phyloP scores from a whole-genome alignment of 2,888 invertebrate species.

The Danaus chrysippus region DNA sequence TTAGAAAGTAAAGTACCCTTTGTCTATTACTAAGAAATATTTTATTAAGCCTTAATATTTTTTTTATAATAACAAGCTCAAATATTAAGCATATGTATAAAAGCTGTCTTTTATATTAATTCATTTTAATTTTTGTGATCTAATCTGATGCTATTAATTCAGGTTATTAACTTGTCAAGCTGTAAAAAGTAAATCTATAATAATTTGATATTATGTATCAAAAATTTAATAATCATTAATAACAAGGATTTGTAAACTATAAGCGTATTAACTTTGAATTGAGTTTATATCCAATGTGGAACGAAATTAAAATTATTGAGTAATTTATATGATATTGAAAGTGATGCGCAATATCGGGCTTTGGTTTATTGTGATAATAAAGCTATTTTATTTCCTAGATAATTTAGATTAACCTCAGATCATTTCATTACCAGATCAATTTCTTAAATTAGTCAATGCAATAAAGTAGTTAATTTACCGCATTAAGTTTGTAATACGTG shows the following conservation, averaged over 20 bases:
- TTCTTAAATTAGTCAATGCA: no score
- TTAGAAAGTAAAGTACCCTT: slow-evolving; percentile 30
- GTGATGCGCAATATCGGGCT: not conserved
- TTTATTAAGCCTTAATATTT: not conserved
- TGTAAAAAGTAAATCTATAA: slow-evolving; percentile 23
- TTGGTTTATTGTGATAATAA: no score
- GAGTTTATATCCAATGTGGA: slow-evolving; percentile 29
- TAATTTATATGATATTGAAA: not conserved
- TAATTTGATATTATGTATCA: slow-evolving; percentile 25
- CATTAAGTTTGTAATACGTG: no score
- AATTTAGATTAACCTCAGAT: no score
- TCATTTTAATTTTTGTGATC: no score
- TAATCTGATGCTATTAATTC: not conserved
- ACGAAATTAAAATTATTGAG: slow-evolving; percentile 40
- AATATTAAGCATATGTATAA: not conserved
- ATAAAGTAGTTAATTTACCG: no score
- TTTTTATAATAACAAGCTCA: not conserved
- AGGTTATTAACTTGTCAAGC: slow-evolving; percentile 15
- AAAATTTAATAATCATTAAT: slow-evolving; percentile 35
- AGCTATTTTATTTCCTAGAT: no score
- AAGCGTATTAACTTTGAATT: slow-evolving; percentile 23
- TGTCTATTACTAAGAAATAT: slow-evolving; percentile 17
- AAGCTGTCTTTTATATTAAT: not conserved
- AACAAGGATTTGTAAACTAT: slow-evolving; percentile 23
- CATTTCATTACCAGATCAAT: no score